Conservation (phyloP, 2,888 invertebrate species). For the Schrankia costaestrigalis region DNA sequence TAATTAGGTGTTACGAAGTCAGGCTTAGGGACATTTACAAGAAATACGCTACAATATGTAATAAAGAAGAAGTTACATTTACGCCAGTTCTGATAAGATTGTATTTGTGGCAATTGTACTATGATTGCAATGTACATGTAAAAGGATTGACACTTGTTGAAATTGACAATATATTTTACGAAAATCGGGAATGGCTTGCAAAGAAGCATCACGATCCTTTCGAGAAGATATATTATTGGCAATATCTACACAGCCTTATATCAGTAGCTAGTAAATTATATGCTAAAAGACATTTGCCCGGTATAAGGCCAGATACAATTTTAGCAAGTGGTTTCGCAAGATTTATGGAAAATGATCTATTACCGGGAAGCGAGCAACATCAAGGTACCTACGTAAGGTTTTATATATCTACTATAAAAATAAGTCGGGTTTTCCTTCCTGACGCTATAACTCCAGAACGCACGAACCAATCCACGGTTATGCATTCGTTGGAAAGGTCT, state of each 20-base stretch:
- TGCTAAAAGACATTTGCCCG: slow-evolving; percentile 52
- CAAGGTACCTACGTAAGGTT: too few relatives aligned
- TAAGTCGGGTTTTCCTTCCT: too few relatives aligned
- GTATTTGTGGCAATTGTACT: slow-evolving; percentile 82
- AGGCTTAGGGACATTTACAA: slow-evolving; percentile 75
- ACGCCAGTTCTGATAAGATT: slow-evolving; percentile 73
- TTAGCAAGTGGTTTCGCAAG: slow-evolving; percentile 73
- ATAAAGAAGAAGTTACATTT: slow-evolving; percentile 53
- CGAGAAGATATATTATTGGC: slow-evolving; percentile 82
- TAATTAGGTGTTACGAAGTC: slow-evolving; percentile 67
- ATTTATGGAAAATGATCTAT: slow-evolving; percentile 74
- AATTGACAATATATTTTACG: slow-evolving; percentile 70
- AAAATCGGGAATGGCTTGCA: slow-evolving; percentile 70
- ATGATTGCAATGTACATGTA: slow-evolving; percentile 76
- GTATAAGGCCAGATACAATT: slow-evolving; percentile 65
- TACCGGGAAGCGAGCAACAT: slow-evolving; percentile 58
- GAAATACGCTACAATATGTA: slow-evolving; percentile 73
- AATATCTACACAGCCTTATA: slow-evolving; percentile 80
- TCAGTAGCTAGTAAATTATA: slow-evolving; percentile 73
- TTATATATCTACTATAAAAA: too few relatives aligned
- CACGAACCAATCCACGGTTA: too few relatives aligned
- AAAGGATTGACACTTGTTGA: slow-evolving; percentile 74
- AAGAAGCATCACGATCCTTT: slow-evolving; percentile 76
- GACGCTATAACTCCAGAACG: too few relatives aligned
- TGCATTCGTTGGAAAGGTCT: too few relatives aligned